Conservation (phyloP, 2,113 vertebrate species). For the Sinocyclocheilus anshuiensis region DNA sequence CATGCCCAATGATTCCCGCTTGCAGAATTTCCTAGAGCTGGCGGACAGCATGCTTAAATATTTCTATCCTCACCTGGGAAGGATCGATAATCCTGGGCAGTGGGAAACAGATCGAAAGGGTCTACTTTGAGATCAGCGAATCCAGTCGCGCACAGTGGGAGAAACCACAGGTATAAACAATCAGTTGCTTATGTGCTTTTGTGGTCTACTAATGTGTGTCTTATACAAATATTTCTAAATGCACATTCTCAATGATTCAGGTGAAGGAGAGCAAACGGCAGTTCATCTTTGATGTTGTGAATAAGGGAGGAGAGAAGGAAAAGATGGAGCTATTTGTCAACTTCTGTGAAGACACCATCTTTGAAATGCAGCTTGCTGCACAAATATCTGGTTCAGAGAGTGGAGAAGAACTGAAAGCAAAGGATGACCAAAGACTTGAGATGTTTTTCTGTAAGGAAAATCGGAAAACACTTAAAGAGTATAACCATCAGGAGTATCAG, state of each 20-base stretch:
- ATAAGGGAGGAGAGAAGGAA: constrained; percentile 91
- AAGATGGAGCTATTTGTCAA: constrained; percentile 98
- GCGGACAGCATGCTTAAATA: constrained; percentile 89
- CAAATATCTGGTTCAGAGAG: constrained; percentile 84
- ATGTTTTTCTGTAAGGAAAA: constrained; percentile 80
- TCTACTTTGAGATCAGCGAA: constrained; percentile 96
- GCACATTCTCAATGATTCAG: constrained; percentile 63
- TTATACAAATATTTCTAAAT: too few relatives aligned
- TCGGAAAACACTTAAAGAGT: constrained; percentile 84
- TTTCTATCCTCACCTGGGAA: constrained; percentile 89
- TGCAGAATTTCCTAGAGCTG: constrained; percentile 87
- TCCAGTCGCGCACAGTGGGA: constrained; percentile 96
- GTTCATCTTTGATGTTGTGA: constrained; percentile 96
- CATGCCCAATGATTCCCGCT: constrained; percentile 87
- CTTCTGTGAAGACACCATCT: constrained; percentile 97
- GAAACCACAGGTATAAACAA: constrained; percentile 85
- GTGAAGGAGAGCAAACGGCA: constrained; percentile 97
- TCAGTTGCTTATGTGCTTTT: not conserved
- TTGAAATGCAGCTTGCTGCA: constrained; percentile 96
- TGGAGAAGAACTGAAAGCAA: constrained; percentile 76
- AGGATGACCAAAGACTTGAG: constrained; percentile 66
- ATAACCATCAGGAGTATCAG: constrained; percentile 85
- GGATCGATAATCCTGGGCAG: constrained; percentile 96
- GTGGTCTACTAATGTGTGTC: not conserved
- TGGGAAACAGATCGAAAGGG: constrained; percentile 90